Evolutionary conservation across 2,888 invertebrate genomes (phyloP).

Genomic region (Epinotia bilunana): DNA sequence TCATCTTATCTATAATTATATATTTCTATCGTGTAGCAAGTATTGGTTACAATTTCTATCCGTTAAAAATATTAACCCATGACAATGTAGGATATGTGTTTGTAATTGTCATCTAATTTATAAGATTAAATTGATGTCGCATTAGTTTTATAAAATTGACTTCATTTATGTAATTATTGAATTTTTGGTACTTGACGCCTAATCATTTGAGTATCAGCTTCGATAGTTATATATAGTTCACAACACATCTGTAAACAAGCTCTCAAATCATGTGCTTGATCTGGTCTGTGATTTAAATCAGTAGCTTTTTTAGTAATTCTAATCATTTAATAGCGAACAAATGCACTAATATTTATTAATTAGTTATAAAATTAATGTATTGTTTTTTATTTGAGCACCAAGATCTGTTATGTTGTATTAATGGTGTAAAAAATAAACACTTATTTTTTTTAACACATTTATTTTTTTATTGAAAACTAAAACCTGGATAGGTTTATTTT

Average conservation of each 20-base stretch:
- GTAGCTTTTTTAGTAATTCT: slow-evolving; percentile 56
- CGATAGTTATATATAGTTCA: slow-evolving; percentile 37
- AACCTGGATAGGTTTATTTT: slow-evolving; percentile 2
- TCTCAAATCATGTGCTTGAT: slow-evolving; percentile 76
- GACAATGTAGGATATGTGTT: slow-evolving; percentile 40
- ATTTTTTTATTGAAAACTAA: slow-evolving; percentile 21
- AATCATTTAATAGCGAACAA: slow-evolving; percentile 53
- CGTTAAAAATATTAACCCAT: slow-evolving; percentile 32
- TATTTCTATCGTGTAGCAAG: slow-evolving; percentile 19
- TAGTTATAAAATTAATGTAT: slow-evolving; percentile 66
- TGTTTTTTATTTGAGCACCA: slow-evolving; percentile 79
- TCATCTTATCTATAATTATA: slow-evolving; percentile 30
- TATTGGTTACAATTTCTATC: slow-evolving; percentile 30
- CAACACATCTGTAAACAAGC: slow-evolving; percentile 57
- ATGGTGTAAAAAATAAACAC: slow-evolving; percentile 63
- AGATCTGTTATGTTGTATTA: slow-evolving; percentile 83
- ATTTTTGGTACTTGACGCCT: slow-evolving; percentile 33
- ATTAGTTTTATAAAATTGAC: slow-evolving; percentile 21
- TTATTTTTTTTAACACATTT: slow-evolving; percentile 40
- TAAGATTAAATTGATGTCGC: slow-evolving; percentile 32
- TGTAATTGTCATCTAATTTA: slow-evolving; percentile 30
- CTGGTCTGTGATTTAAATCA: slow-evolving; percentile 82
- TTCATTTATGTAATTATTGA: slow-evolving; percentile 22
- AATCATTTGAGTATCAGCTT: slow-evolving; percentile 36
- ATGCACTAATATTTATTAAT: slow-evolving; percentile 82